A percentile compares a stretch with the other conserved stretches of the same genome.
Conservation (phyloP, 2,113 vertebrate genomes). For the Acrocephalus kingi region DNA sequence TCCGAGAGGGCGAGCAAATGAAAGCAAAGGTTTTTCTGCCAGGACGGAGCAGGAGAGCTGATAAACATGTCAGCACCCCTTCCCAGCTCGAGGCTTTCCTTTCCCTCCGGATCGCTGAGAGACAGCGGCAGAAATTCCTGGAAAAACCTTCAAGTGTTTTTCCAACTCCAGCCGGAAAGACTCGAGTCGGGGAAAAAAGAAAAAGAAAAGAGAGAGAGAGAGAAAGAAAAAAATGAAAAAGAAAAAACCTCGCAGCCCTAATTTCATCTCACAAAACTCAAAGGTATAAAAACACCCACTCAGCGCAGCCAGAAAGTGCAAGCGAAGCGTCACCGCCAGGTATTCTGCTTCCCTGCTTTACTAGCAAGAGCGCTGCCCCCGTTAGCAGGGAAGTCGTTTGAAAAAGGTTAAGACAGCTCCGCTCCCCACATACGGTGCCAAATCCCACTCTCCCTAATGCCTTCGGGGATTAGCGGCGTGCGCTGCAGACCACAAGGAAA, state of each 20-base stretch:
- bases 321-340: constrained; percentile 5
- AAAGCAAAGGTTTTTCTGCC: neutral
- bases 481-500: constrained; percentile 33
- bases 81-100: neutral
- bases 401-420: constrained; percentile 56
- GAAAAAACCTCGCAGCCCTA: neutral
- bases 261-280: constrained; percentile 32
- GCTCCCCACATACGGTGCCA: constrained; percentile 37
- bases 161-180: constrained; percentile 24
- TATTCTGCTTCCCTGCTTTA: constrained; percentile 4
- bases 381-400: constrained; percentile 34
- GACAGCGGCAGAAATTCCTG: neutral
- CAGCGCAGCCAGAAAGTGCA: constrained; percentile 41
- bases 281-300: constrained; percentile 17
- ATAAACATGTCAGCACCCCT: constrained; percentile 14
- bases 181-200: neutral
- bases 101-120: neutral
- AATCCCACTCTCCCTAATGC: constrained; percentile 64
- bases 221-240: neutral
- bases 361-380: constrained; percentile 46
- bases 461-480: constrained; percentile 67
- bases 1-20: neutral
- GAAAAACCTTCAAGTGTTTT: constrained; percentile 25
- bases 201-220: neutral
- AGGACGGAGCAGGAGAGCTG: neutral